Conservation (phyloP, 1,140 invertebrate species). For the Apis laboriosa region DNA sequence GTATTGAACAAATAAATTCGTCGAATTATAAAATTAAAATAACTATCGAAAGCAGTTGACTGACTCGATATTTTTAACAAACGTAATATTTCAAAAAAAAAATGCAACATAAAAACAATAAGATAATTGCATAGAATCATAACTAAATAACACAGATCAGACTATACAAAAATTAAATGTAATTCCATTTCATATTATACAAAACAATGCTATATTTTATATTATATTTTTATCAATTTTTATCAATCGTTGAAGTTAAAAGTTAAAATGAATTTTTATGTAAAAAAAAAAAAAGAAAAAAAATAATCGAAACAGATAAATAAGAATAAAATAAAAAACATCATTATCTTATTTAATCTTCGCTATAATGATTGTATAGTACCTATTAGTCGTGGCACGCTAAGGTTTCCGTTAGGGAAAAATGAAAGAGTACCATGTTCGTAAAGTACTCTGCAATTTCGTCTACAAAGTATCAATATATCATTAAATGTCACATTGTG, state of each 20-base stretch:
- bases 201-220: background rate
- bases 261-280: background rate
- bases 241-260: background rate
- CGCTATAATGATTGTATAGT: background rate
- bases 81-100: too few relatives aligned
- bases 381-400: conserved; percentile 8
- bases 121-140: too few relatives aligned
- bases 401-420: background rate
- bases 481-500: conserved; percentile 24
- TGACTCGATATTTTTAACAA: background rate
- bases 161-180: too few relatives aligned
- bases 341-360: conserved; percentile 20
- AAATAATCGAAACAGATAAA: background rate
- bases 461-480: conserved; percentile 36
- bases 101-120: too few relatives aligned
- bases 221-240: background rate
- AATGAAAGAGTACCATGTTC: conserved; percentile 3
- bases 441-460: background rate
- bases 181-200: background rate
- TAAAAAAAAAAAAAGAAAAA: background rate
- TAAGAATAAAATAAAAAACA: conserved; percentile 12
- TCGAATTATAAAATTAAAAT: background rate
- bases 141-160: too few relatives aligned
- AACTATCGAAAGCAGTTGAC: background rate
- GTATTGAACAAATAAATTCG: background rate